phyloP scores from a whole-genome alignment of 2,797 vertebrate genomes.

The Orientallactaga sibirica region DNA sequence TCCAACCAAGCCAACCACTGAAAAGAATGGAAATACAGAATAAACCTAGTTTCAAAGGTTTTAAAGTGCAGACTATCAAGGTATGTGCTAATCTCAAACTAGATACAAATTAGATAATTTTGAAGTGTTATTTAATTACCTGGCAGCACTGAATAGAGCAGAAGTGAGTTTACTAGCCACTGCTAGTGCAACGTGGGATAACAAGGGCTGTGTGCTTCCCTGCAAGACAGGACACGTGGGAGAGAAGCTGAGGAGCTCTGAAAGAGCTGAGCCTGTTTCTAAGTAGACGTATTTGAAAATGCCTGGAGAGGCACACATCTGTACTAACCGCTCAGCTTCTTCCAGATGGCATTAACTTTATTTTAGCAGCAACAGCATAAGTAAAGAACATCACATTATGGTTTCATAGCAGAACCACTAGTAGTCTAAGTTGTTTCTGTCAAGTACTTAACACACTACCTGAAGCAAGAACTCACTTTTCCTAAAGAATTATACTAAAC shows the following conservation, averaged over 20 bases:
- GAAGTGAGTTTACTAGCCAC: constrained; percentile 99
- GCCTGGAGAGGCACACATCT: neutral
- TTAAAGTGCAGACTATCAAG: neutral
- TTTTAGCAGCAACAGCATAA: neutral
- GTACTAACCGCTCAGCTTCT: neutral
- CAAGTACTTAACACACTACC: neutral
- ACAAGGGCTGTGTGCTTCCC: constrained; percentile 96
- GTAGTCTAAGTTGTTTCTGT: neutral
- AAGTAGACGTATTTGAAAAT: neutral
- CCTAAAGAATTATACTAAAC: neutral
- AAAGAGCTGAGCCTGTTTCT: neutral
- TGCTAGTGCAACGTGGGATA: constrained; percentile 97
- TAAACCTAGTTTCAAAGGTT: neutral
- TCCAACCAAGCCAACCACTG: constrained; percentile 99
- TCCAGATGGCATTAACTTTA: neutral
- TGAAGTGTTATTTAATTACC: constrained; percentile 87
- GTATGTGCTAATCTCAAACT: neutral
- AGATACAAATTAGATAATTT: neutral
- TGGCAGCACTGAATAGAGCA: constrained; percentile 97
- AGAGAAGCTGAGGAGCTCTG: neutral
- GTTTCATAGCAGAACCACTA: neutral
- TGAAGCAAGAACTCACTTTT: neutral
- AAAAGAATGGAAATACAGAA: constrained; percentile 61
- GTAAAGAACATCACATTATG: neutral
- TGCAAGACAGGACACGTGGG: constrained; percentile 81